Conservation (phyloP, 2,113 vertebrate species). For the Lycocorax pyrrhopterus region DNA sequence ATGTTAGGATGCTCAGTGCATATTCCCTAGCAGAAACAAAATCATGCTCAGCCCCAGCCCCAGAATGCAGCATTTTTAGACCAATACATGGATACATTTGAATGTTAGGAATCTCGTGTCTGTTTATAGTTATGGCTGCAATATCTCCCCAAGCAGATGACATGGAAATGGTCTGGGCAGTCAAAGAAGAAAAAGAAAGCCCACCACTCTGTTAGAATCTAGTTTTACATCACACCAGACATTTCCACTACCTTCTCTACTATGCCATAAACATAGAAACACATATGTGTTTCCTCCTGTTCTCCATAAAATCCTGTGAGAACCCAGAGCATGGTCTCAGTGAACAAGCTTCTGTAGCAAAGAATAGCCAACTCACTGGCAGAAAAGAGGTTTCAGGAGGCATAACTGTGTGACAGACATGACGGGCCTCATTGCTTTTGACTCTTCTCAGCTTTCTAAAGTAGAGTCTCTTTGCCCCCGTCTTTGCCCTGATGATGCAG, state of each 20-base stretch:
- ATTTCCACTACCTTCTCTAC: background rate
- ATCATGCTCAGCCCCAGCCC: background rate
- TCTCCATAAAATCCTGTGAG: background rate
- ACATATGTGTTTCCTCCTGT: background rate
- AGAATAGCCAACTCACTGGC: background rate
- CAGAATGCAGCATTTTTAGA: background rate
- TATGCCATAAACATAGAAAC: background rate
- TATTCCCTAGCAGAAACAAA: background rate
- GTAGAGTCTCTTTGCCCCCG: background rate
- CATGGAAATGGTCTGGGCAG: background rate
- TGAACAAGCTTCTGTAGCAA: background rate
- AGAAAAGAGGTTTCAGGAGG: background rate
- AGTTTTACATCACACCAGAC: background rate
- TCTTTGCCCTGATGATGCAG: background rate
- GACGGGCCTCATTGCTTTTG: background rate
- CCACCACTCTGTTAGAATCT: background rate
- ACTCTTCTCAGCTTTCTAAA: background rate
- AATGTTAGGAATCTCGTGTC: background rate
- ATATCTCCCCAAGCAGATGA: background rate
- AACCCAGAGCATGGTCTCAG: background rate
- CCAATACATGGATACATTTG: background rate
- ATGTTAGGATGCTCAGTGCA: background rate
- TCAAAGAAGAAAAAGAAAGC: background rate
- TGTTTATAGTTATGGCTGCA: background rate
- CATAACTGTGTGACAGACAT: background rate